These are phyloP conservation scores for Sminthopsis crassicaudata DNA, from an alignment of 2,113 vertebrate genomes.

Conservation along the genomic window DNA sequence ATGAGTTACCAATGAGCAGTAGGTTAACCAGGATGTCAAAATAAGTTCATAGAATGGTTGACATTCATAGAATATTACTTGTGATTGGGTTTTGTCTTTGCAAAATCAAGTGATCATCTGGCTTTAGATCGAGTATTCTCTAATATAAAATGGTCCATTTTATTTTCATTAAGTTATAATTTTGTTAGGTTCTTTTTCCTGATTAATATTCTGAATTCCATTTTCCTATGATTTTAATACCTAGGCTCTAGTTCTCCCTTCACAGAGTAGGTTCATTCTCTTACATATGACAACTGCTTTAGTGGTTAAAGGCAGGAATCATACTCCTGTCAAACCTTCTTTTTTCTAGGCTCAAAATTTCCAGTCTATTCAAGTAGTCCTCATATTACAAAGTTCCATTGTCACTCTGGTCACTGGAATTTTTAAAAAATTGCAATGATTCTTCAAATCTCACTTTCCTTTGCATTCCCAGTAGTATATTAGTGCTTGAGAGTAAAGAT, in stretches of 20 bases:
- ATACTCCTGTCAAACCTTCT: not conserved
- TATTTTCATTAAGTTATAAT: not conserved
- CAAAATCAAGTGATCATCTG: not conserved
- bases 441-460: conserved; percentile 30
- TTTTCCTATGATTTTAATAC: not conserved
- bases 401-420: not conserved
- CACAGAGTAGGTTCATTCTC: not conserved
- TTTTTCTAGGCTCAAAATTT: not conserved
- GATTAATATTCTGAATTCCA: not conserved
- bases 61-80: not conserved
- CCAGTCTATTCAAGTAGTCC: not conserved
- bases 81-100: not conserved
- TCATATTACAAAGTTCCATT: not conserved
- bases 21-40: conserved; percentile 48
- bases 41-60: not conserved
- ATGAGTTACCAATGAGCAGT: conserved; percentile 50
- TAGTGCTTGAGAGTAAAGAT: not conserved
- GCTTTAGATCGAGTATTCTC: not conserved
- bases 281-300: not conserved
- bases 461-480: not conserved
- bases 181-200: not conserved
- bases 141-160: not conserved
- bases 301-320: not conserved
- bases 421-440: not conserved
- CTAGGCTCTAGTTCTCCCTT: not conserved